Conservation (phyloP, 2,797 vertebrate species). For the Lutjanus argentimaculatus region DNA sequence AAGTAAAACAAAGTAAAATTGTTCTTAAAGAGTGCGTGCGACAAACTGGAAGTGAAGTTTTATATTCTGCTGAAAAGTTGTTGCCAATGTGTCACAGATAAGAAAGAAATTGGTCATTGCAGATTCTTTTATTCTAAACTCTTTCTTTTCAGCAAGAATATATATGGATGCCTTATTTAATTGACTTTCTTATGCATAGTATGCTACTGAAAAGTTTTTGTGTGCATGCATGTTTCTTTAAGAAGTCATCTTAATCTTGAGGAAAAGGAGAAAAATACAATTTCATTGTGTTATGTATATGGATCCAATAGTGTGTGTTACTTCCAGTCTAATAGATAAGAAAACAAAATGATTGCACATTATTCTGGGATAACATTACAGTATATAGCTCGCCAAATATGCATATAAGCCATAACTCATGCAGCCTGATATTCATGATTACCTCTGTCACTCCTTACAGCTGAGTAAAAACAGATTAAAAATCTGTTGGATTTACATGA, state of each 20-base stretch:
- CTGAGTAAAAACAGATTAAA: not conserved
- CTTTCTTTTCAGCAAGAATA: conserved; percentile 19
- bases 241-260: conserved; percentile 8
- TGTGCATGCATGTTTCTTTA: not conserved
- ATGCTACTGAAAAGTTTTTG: not conserved
- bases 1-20: conserved; percentile 69
- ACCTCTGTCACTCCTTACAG: conserved; percentile 20
- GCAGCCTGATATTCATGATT: too few species aligned
- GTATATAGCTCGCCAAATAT: conserved; percentile 3
- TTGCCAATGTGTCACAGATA: conserved; percentile 47
- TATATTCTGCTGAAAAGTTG: conserved; percentile 60
- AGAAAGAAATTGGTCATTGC: conserved; percentile 24
- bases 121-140: conserved; percentile 26
- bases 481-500: too few species aligned
- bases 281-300: conserved; percentile 50
- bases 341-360: not conserved
- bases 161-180: not conserved
- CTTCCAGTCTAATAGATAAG: not conserved
- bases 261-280: not conserved
- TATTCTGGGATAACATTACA: not conserved
- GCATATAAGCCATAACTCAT: too few species aligned
- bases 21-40: conserved; percentile 53
- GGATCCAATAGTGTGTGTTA: not conserved
- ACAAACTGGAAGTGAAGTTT: conserved; percentile 46
- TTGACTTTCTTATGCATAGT: not conserved